Evolutionary conservation across 2,888 invertebrate species (phyloP).

Genomic region (Melieria picta): DNA sequence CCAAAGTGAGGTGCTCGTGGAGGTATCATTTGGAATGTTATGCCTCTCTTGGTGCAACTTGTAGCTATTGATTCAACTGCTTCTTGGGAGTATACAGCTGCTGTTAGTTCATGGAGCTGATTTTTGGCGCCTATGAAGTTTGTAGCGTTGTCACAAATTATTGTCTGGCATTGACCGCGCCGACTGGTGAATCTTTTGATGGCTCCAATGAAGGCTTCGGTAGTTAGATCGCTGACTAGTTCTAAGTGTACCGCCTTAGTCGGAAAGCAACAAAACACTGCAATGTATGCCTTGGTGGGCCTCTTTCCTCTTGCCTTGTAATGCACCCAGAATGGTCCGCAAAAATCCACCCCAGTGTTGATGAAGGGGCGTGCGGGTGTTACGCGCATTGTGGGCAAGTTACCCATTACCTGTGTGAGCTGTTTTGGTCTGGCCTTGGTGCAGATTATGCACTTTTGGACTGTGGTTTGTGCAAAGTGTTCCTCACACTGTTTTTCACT

Average conservation of each 20-base stretch:
- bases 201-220: conserved; percentile 8
- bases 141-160: conserved; percentile 6
- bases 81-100: neutral
- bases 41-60: neutral
- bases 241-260: conserved; percentile 10
- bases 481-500: too few species aligned
- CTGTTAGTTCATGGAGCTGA: neutral
- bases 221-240: conserved; percentile 2
- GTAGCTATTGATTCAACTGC: neutral
- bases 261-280: conserved; percentile 7
- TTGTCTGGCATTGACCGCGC: neutral
- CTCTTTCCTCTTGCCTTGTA: neutral
- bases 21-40: neutral
- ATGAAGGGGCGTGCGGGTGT: too few species aligned
- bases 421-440: too few species aligned
- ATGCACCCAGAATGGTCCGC: too few species aligned
- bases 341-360: too few species aligned
- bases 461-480: too few species aligned
- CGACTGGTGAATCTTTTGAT: neutral
- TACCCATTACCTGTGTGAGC: too few species aligned
- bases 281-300: conserved; percentile 5
- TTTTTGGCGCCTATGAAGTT: conserved; percentile 8
- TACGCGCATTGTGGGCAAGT: too few species aligned
- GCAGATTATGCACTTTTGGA: too few species aligned
- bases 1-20: neutral